A percentile compares a stretch with the other conserved stretches of the same genome.
Evolutionary conservation across 2,113 vertebrate genomes (phyloP).

Genomic region (Phalacrocorax aristotelis): DNA sequence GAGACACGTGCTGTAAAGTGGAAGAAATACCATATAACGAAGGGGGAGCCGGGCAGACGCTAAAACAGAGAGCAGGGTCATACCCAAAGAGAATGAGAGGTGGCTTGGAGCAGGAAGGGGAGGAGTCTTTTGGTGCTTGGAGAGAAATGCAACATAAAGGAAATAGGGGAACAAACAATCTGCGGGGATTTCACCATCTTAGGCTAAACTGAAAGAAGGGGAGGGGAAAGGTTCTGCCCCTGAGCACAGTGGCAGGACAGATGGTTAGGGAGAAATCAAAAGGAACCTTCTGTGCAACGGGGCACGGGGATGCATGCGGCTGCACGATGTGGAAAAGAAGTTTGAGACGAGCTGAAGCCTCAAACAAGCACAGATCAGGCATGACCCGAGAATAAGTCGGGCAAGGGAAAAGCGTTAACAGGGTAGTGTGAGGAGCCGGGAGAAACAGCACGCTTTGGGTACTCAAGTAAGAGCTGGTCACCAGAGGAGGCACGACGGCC

Average conservation of each 20-base stretch:
- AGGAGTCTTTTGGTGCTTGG: conserved; percentile 65
- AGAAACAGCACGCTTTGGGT: neutral
- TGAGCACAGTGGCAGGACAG: conserved; percentile 7
- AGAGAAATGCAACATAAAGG: conserved; percentile 74
- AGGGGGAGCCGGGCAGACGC: neutral
- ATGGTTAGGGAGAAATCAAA: conserved; percentile 35
- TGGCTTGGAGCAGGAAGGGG: conserved; percentile 64
- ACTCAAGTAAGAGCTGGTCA: neutral
- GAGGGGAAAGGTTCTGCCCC: conserved; percentile 39
- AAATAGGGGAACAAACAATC: conserved; percentile 79
- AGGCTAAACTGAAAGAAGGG: conserved; percentile 74
- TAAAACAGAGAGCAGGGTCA: conserved; percentile 22
- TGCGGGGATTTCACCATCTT: conserved; percentile 74
- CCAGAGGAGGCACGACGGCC: neutral
- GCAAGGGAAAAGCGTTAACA: neutral
- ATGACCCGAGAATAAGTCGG: neutral
- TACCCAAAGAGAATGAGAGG: conserved; percentile 45
- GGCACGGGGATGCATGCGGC: neutral
- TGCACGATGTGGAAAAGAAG: neutral
- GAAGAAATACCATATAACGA: neutral
- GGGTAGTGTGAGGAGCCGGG: neutral
- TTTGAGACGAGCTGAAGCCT: neutral
- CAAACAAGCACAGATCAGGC: neutral
- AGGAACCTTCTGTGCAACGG: neutral
- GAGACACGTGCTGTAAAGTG: neutral